These are phyloP conservation scores for Asobara japonica DNA, from an alignment of 1,140 invertebrate species.

Conservation along the genomic window DNA sequence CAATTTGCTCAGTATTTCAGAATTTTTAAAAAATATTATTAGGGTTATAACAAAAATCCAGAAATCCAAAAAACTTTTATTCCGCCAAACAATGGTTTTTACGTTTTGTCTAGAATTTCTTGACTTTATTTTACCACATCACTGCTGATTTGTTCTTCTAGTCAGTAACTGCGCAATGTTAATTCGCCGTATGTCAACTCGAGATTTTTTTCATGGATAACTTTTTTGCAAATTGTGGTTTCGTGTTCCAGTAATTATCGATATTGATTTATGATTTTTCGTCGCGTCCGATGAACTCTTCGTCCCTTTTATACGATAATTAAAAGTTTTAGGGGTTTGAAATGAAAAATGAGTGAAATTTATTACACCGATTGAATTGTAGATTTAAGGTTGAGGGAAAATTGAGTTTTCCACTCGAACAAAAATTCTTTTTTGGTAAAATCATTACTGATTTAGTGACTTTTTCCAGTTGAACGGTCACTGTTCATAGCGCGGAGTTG, in stretches of 20 bases:
- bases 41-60: too few species aligned
- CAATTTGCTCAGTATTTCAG: too few species aligned
- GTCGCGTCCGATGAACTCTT: not conserved
- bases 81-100: not conserved
- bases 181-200: not conserved
- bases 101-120: not conserved
- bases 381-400: not conserved
- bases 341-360: not conserved
- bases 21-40: too few species aligned
- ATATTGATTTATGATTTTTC: not conserved
- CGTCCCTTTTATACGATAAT: not conserved
- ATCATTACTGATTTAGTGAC: not conserved
- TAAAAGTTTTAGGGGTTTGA: not conserved
- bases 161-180: constrained; percentile 13
- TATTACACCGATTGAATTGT: not conserved
- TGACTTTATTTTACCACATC: not conserved
- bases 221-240: not conserved
- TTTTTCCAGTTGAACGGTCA: too few species aligned
- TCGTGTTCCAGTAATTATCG: not conserved
- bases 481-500: too few species aligned
- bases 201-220: not conserved
- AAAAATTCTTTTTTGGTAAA: not conserved
- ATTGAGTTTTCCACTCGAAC: too few species aligned
- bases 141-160: constrained; percentile 3
- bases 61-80: too few species aligned